Conservation (phyloP, 2,888 invertebrate genomes). For the Endotricha flammealis region DNA sequence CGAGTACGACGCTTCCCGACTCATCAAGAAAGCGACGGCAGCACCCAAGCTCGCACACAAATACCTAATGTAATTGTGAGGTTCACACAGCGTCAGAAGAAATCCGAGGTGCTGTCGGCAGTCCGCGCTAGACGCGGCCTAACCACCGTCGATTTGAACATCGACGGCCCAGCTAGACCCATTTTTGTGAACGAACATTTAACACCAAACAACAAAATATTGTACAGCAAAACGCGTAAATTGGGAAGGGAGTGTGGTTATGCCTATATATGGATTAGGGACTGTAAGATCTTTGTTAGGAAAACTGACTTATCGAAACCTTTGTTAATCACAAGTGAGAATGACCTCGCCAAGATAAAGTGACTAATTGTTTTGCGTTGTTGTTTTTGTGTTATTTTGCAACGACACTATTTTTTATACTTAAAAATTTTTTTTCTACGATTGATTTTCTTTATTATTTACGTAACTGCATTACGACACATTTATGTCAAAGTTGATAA, state of each 20-base stretch:
- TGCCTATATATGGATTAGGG: background rate
- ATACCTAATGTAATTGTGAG: background rate
- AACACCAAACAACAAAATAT: background rate
- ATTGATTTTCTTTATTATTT: background rate
- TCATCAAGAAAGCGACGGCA: background rate
- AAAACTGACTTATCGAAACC: background rate
- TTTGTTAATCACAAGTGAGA: background rate
- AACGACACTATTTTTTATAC: background rate
- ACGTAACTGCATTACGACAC: background rate
- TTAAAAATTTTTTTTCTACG: background rate
- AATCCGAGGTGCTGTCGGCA: too few species aligned
- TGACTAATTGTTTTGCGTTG: background rate
- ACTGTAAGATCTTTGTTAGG: too few species aligned
- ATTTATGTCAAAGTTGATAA: background rate
- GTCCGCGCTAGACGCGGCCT: too few species aligned
- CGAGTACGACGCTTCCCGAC: background rate
- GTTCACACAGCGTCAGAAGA: background rate
- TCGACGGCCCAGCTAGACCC: background rate
- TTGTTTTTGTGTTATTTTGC: background rate
- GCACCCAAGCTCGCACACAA: background rate
- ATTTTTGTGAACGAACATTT: background rate
- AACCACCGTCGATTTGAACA: conserved; percentile 1
- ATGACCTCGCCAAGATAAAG: background rate
- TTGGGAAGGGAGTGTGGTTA: background rate
- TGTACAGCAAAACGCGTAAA: background rate